phyloP scores from a whole-genome alignment of 2,888 invertebrate species.

The Pyrrhia umbra region DNA sequence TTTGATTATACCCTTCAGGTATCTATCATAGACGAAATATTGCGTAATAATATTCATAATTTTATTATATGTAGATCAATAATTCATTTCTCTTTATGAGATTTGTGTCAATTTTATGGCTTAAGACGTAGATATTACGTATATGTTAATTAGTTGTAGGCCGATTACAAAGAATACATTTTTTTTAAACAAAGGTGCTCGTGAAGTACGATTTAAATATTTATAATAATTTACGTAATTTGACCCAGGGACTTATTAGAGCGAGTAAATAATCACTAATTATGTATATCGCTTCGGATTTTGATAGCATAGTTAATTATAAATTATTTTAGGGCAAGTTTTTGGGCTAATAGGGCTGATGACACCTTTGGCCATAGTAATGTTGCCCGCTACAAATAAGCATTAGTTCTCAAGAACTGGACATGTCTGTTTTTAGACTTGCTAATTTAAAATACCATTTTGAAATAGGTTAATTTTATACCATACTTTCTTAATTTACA shows the following conservation, averaged over 20 bases:
- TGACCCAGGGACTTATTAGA: constrained; percentile 32
- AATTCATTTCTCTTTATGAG: constrained; percentile 36
- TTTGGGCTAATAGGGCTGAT: background rate
- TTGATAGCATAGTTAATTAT: background rate
- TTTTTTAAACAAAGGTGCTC: constrained; percentile 11
- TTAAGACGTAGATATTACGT: constrained; percentile 16
- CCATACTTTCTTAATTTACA: too few species aligned
- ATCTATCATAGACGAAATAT: constrained; percentile 7
- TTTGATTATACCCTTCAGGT: constrained; percentile 17
- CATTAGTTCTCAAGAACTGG: too few species aligned
- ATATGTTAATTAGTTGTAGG: constrained; percentile 12
- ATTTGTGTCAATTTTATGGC: constrained; percentile 20
- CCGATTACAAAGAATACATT: background rate
- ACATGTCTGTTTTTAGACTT: too few species aligned
- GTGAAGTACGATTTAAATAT: constrained; percentile 23
- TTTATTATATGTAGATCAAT: constrained; percentile 1
- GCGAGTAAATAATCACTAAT: constrained; percentile 25
- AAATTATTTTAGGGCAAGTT: background rate
- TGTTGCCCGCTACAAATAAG: too few species aligned
- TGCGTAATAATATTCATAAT: constrained; percentile 17
- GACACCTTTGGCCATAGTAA: background rate
- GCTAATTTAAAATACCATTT: too few species aligned
- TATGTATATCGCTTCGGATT: background rate
- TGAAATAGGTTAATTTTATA: too few species aligned
- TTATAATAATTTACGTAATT: constrained; percentile 22